Evolutionary conservation across 1,140 invertebrate species (phyloP), one percentile per base, ranked within the genome.

Genomic region (Lordiphosa collinella): DNA sequence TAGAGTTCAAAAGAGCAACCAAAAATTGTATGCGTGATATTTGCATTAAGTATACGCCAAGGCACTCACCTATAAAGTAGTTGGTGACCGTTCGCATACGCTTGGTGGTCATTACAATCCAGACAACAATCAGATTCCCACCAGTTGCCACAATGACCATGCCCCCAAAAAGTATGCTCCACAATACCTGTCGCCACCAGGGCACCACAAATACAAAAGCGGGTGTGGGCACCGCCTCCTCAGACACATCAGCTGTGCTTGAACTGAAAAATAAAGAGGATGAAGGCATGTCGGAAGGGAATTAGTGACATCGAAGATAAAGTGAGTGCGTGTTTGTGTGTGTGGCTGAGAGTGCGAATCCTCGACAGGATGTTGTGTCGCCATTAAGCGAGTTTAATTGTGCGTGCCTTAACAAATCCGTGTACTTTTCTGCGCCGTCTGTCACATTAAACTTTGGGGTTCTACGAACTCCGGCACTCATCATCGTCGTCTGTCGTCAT

Each of bases 41-140:
- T 69, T 55, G 54, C 25, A 63, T 67, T 25, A 22, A 22, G 18
- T 22, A 22, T 22, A 3, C 16, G 32, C 11, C 7, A 10, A 10
- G n/a, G 11, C 31, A 90, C 90, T 91, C 82, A 93, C 92, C 91
- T 76, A 99, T 90, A 88, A 98, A 98, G 82, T 98, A 98, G 90
- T 98, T 98, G 46, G 97, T 98, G 22, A 98, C 96, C 1, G 96
- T 98, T 40, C 97, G 91, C 97, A 98, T 98, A 29, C 96, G 90
- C 71, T 97, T 96, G 88, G 97, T 95, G 10, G 95, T 94, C 34
- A 98, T 88, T 2, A 98, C 96, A 62, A 98, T 98, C 95, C 96
- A 98, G 67, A 99, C 97, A 38, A 98, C 97, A 64, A 98, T 96
- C 31, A 97, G 90, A 89, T 99, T 99, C 0, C 97, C 96, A 25